Base-by-base conservation (phyloP, 2,113 vertebrate species). In the Vidua chalybeata region DNA sequence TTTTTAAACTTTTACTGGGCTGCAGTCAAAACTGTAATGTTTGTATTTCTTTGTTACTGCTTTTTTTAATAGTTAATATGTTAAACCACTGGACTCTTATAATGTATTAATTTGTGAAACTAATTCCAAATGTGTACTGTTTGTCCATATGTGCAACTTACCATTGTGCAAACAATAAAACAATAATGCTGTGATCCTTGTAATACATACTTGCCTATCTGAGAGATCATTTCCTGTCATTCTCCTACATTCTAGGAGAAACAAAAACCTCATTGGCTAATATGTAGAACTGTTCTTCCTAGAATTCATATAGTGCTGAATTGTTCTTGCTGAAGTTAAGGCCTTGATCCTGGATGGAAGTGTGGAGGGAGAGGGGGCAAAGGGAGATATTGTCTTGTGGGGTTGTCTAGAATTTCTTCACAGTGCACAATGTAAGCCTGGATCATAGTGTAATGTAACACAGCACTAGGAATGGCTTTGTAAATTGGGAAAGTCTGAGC, bases 21-120 rank as follows among this genome's bases (percentile, higher is more conserved):
- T 97, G 81, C 93, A 92, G 71, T 94, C 88, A 67, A 96, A 97
- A 87, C 78, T 10, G 59, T 94, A 94, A 76, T 96, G 94, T 97
- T 97, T 97, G 77, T 97, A 97, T 96, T 97, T 93, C 63, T 96
- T 97, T 96, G 71, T 79, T 96, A 87, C 11, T 95, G 90, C 91
- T 95, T 97, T 98, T 94, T 97, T 96, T 84, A 69, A 94, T 86
- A 96, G 96, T 96, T 95, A 73, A 64, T 91, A 69, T 96, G 97
- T 97, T 97, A 96, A 97, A 93, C 96, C 97, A 97, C 97, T 98
- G 97, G 96, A 97, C 93, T 97, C 96, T 89, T 98, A 96, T 87
- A 96, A 91, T 91, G 86, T 95, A 96, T 97, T 94, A 86, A 84
- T 97, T 97, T 98, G 97, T 97, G 95, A 94, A 90, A 90, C 80